These are phyloP conservation scores for Muraenolepis orangiensis DNA, from an alignment of 2,797 vertebrate species.

Conservation along the genomic window DNA sequence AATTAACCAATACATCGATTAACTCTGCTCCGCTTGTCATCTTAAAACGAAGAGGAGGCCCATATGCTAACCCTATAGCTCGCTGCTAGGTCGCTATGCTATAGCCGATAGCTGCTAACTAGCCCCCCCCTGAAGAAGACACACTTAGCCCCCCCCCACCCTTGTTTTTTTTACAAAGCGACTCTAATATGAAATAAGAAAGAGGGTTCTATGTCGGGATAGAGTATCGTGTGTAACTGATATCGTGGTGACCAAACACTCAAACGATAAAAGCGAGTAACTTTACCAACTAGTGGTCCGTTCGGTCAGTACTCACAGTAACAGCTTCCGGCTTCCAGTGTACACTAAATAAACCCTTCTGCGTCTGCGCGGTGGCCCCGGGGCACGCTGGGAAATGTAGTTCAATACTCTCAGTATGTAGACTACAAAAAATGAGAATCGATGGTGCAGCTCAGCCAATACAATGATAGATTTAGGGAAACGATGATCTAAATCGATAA, in stretches of 20 bases:
- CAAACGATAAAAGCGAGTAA: slow-evolving; percentile 40
- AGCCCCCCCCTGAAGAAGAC: slow-evolving; percentile 14
- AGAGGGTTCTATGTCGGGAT: neutral
- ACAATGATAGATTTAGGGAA: slow-evolving; percentile 21
- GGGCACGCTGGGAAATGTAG: slow-evolving; percentile 59
- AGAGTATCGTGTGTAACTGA: neutral
- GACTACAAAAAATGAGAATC: slow-evolving; percentile 23
- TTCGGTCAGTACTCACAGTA: slow-evolving; percentile 56
- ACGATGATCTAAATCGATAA: neutral
- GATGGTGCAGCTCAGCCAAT: neutral
- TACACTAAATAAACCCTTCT: slow-evolving; percentile 61
- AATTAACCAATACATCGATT: neutral
- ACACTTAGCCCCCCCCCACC: slow-evolving; percentile 17
- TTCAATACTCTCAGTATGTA: slow-evolving; percentile 9
- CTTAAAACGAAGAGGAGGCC: slow-evolving; percentile 59
- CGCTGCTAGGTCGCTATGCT: slow-evolving; percentile 51
- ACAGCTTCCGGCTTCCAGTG: slow-evolving; percentile 69
- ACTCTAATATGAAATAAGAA: neutral
- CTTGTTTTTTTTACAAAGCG: slow-evolving; percentile 3
- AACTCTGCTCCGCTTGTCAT: slow-evolving; percentile 14
- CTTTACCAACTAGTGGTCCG: slow-evolving; percentile 66
- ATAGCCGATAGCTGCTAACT: slow-evolving; percentile 46
- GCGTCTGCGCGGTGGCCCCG: slow-evolving; percentile 50
- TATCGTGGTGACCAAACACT: neutral
- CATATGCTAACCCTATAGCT: slow-evolving; percentile 58